Percentiles rank a stretch among this genome's conserved stretches.
Evolutionary conservation across 2,797 vertebrate species (phyloP).

Genomic region (Neosilurus hyrtlii): DNA sequence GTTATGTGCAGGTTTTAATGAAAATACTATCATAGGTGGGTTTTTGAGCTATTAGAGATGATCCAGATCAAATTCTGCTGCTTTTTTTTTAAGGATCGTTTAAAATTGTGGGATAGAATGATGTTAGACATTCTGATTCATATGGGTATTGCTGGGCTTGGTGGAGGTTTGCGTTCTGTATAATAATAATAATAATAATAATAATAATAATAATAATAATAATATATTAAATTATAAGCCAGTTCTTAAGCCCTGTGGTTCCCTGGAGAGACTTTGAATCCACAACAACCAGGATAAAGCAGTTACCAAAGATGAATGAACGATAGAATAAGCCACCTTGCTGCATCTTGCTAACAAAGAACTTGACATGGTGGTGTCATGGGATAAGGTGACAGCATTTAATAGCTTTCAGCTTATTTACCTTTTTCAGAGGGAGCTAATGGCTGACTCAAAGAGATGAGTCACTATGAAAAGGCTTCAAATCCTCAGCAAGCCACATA

Average conservation of each 20-base stretch:
- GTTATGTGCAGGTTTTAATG: too few relatives aligned
- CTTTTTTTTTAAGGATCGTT: too few relatives aligned
- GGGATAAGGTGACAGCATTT: constrained; percentile 70
- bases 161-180: too few relatives aligned
- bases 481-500: neutral
- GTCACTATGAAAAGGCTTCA: constrained; percentile 15
- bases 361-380: neutral
- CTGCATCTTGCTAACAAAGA: neutral
- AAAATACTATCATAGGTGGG: too few relatives aligned
- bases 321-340: neutral
- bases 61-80: too few relatives aligned
- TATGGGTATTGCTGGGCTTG: too few relatives aligned
- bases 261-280: neutral
- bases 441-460: constrained; percentile 50
- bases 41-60: too few relatives aligned
- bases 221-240: too few relatives aligned
- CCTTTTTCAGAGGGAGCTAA: constrained; percentile 73
- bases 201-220: neutral
- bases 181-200: too few relatives aligned
- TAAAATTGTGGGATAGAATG: too few relatives aligned
- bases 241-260: neutral
- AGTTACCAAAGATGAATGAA: neutral
- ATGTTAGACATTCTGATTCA: too few relatives aligned
- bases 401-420: constrained; percentile 72
- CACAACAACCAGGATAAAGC: neutral